phyloP scores from a whole-genome alignment of 30 jellyfish, hydroid and myxozoan species.

The Catostylus mosaicus region DNA sequence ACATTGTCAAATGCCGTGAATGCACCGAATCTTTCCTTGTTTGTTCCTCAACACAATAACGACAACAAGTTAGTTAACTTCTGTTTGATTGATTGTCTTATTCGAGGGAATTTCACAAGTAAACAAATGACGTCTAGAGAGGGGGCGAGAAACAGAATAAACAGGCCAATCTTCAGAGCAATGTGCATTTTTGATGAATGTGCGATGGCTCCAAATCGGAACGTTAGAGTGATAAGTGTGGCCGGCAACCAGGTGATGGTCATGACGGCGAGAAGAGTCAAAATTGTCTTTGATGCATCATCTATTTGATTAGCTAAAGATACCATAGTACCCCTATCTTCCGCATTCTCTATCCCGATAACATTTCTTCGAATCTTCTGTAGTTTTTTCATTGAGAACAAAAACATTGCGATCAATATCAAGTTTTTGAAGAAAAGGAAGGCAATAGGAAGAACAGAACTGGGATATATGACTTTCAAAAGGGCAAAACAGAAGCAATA shows the following conservation, averaged over 20 bases:
- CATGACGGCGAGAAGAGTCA: neutral
- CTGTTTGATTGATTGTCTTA: neutral
- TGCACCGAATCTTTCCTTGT: too few species aligned
- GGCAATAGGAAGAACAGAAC: neutral
- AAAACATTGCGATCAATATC: neutral
- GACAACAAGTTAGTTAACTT: neutral
- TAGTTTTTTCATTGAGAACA: neutral
- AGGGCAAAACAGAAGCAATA: slow-evolving; percentile 3
- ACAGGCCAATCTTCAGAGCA: slow-evolving; percentile 1
- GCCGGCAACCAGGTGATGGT: slow-evolving; percentile 37
- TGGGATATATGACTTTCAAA: neutral
- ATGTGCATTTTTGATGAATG: slow-evolving; percentile 12
- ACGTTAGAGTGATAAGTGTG: neutral
- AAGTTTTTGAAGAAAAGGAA: neutral
- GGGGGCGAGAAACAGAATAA: slow-evolving; percentile 15
- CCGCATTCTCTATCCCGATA: neutral
- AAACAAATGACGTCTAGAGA: slow-evolving; percentile 15
- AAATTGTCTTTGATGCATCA: neutral
- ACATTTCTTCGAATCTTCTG: neutral
- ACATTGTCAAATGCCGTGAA: too few species aligned
- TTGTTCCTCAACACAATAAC: too few species aligned
- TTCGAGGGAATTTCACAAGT: neutral
- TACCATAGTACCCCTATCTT: neutral
- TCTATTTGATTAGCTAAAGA: neutral
- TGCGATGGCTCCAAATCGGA: neutral